phyloP scores from a whole-genome alignment of 2,113 vertebrate genomes.

The Boulengeromyrus knoepffleri region DNA sequence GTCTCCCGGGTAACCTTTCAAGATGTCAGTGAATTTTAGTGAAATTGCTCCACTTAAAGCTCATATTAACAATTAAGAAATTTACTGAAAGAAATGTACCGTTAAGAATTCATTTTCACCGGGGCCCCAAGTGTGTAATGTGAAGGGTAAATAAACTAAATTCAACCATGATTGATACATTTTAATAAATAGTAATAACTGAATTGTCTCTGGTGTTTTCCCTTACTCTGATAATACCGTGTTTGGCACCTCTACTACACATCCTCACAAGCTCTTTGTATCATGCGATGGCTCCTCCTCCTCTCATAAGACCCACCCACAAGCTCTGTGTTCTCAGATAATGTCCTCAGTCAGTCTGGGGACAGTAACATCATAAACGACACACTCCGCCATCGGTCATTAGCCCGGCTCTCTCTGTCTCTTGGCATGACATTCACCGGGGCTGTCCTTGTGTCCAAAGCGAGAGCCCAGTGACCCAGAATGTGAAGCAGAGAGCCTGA shows the following conservation, averaged over 20 bases:
- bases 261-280: not conserved
- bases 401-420: conserved; percentile 26
- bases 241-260: not conserved
- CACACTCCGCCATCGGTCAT: conserved; percentile 36
- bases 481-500: conserved; percentile 17
- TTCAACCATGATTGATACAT: not conserved
- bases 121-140: not conserved
- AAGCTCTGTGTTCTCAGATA: not conserved
- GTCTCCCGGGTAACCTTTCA: not conserved
- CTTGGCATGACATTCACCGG: not conserved
- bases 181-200: not conserved
- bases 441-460: not conserved
- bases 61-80: not conserved
- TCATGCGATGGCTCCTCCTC: not conserved
- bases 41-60: not conserved
- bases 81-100: not conserved
- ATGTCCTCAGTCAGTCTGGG: conserved; percentile 33
- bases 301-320: not conserved
- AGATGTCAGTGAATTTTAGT: not conserved
- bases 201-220: not conserved
- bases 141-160: not conserved
- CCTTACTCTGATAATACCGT: not conserved
- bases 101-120: not conserved
- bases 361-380: conserved; percentile 67
- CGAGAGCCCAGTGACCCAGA: conserved; percentile 7